These are phyloP conservation scores for Cheilosia pagana DNA, from an alignment of 2,888 invertebrate genomes.

Conservation along the genomic window DNA sequence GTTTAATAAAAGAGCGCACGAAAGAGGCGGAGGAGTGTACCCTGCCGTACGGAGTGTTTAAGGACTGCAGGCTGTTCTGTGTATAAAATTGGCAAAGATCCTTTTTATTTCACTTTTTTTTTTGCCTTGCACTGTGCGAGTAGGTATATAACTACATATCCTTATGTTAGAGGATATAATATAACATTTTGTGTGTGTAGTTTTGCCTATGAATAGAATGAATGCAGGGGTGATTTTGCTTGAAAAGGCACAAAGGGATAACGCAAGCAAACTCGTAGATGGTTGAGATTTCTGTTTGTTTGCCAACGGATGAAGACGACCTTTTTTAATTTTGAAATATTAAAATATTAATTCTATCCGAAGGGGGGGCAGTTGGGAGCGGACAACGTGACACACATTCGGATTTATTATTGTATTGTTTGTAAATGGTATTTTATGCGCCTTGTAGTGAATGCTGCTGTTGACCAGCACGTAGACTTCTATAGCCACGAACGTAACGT, in stretches of 20 bases:
- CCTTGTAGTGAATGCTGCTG: neutral
- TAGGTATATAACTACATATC: conserved; percentile 29
- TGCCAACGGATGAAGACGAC: conserved; percentile 34
- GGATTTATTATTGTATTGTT: conserved; percentile 35
- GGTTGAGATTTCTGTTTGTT: conserved; percentile 18
- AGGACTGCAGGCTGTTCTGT: conserved; percentile 70
- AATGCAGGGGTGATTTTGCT: conserved; percentile 48
- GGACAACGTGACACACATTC: conserved; percentile 55
- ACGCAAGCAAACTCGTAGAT: conserved; percentile 30
- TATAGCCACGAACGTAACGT: neutral
- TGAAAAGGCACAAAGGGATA: conserved; percentile 59
- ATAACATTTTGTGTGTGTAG: conserved; percentile 23
- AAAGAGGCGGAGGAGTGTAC: conserved; percentile 25
- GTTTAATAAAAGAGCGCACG: conserved; percentile 70
- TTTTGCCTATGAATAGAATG: conserved; percentile 61
- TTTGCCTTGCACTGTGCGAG: neutral
- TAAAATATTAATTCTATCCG: conserved; percentile 66
- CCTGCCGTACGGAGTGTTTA: conserved; percentile 51
- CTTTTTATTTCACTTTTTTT: conserved; percentile 14
- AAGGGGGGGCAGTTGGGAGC: neutral
- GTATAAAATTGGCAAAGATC: conserved; percentile 58
- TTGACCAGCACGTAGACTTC: neutral
- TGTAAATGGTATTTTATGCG: conserved; percentile 17
- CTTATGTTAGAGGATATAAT: conserved; percentile 31
- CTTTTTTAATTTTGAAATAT: conserved; percentile 42